phyloP scores from a whole-genome alignment of 1,140 invertebrate species.

The Anoplophora glabripennis region DNA sequence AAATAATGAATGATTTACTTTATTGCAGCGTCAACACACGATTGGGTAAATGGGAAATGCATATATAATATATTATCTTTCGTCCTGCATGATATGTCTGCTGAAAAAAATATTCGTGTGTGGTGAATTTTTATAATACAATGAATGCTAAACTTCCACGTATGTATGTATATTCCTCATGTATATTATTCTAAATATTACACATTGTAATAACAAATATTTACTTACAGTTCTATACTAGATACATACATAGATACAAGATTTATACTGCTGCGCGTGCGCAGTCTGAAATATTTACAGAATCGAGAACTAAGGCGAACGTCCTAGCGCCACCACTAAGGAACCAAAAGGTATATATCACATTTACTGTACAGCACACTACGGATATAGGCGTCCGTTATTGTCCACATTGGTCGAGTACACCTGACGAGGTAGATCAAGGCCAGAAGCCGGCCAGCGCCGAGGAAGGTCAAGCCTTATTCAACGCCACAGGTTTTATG shows the following conservation, averaged over 20 bases:
- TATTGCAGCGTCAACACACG: slow-evolving; percentile 50
- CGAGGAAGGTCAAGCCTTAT: slow-evolving; percentile 46
- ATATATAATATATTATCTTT: slow-evolving; percentile 29
- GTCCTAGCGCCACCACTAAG: slow-evolving; percentile 31
- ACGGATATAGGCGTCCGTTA: slow-evolving; percentile 38
- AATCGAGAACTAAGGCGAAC: slow-evolving; percentile 2
- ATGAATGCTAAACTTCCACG: slow-evolving; percentile 31
- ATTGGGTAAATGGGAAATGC: slow-evolving; percentile 21
- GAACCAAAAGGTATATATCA: slow-evolving; percentile 48
- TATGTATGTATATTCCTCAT: slow-evolving; percentile 26
- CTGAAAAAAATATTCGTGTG: slow-evolving; percentile 27
- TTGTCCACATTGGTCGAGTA: slow-evolving; percentile 46
- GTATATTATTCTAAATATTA: slow-evolving; percentile 34
- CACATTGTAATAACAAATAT: slow-evolving; percentile 46
- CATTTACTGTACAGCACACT: slow-evolving; percentile 49
- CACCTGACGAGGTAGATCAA: slow-evolving; percentile 43
- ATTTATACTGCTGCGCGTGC: slow-evolving; percentile 42
- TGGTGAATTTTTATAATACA: slow-evolving; percentile 23
- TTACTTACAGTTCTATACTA: slow-evolving; percentile 43
- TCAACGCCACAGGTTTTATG: slow-evolving; percentile 46
- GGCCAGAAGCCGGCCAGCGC: slow-evolving; percentile 31
- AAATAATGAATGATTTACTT: slow-evolving; percentile 49
- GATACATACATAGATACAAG: slow-evolving; percentile 51
- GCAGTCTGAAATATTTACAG: slow-evolving; percentile 22
- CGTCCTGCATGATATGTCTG: slow-evolving; percentile 33